phyloP scores from a whole-genome alignment of 2,888 invertebrate genomes.

The Pyralis farinalis region DNA sequence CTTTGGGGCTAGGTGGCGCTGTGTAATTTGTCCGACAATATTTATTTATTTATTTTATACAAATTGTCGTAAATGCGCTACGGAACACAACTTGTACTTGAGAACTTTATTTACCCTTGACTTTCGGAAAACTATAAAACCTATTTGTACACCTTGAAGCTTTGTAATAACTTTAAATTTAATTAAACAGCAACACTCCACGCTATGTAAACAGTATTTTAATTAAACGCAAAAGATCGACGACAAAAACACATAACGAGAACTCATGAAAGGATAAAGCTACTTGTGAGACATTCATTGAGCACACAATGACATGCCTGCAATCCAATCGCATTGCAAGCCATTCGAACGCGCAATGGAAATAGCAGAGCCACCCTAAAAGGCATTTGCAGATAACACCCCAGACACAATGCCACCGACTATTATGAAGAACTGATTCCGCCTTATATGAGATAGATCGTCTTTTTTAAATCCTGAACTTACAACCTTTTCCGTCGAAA shows the following conservation, averaged over 20 bases:
- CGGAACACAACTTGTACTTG: too few species aligned
- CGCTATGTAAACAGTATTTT: too few species aligned
- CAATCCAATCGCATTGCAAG: not conserved
- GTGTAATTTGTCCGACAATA: too few species aligned
- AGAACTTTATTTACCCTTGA: too few species aligned
- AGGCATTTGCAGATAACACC: slow-evolving; percentile 58
- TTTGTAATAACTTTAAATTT: not conserved
- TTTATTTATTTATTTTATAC: too few species aligned
- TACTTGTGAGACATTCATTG: not conserved
- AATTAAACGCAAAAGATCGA: too few species aligned
- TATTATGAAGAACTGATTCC: slow-evolving; percentile 66
- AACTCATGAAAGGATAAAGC: not conserved
- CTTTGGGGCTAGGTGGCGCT: too few species aligned
- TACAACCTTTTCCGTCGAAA: slow-evolving; percentile 33
- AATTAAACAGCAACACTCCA: too few species aligned
- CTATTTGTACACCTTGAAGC: too few species aligned
- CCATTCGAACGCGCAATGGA: not conserved
- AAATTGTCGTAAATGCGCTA: too few species aligned
- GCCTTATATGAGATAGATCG: slow-evolving; percentile 53
- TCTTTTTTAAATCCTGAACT: slow-evolving; percentile 42
- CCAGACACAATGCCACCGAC: slow-evolving; percentile 47
- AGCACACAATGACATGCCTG: not conserved
- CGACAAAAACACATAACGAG: not conserved
- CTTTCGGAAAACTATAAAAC: too few species aligned
- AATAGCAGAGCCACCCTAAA: slow-evolving; percentile 36